Conservation (phyloP, 2,797 vertebrate species). For the Erpetoichthys calabaricus region DNA sequence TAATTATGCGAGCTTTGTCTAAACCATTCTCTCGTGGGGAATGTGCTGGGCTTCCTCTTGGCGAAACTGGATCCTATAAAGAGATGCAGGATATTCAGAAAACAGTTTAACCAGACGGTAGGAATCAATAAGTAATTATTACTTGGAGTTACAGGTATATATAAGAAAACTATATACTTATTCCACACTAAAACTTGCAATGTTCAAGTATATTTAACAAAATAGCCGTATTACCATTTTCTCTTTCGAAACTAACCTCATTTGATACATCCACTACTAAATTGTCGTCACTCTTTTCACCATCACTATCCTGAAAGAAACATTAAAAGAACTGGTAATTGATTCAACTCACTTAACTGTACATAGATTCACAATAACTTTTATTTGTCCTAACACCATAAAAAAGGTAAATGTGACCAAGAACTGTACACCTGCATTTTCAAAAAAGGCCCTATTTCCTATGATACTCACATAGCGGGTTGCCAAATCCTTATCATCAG, state of each 20-base stretch:
- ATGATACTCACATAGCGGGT: conserved; percentile 55
- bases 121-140: no score
- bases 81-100: no score
- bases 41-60: conserved; percentile 83
- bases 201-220: no score
- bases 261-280: conserved; percentile 96
- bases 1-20: conserved; percentile 84
- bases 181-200: no score
- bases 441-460: background rate
- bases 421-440: no score
- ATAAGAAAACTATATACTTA: no score
- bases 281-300: conserved; percentile 93
- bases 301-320: conserved; percentile 81
- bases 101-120: no score
- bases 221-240: background rate
- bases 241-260: conserved; percentile 55
- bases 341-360: no score
- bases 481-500: conserved; percentile 79
- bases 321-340: conserved; percentile 14
- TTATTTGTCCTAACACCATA: no score
- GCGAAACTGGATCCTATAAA: conserved; percentile 83
- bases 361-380: no score
- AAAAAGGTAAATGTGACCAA: no score
- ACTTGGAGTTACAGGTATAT: no score
- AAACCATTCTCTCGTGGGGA: conserved; percentile 93